Evolutionary conservation across 2,888 invertebrate species (phyloP), one percentile per base, ranked within the genome.

Genomic region (Alentia gelatinosa): DNA sequence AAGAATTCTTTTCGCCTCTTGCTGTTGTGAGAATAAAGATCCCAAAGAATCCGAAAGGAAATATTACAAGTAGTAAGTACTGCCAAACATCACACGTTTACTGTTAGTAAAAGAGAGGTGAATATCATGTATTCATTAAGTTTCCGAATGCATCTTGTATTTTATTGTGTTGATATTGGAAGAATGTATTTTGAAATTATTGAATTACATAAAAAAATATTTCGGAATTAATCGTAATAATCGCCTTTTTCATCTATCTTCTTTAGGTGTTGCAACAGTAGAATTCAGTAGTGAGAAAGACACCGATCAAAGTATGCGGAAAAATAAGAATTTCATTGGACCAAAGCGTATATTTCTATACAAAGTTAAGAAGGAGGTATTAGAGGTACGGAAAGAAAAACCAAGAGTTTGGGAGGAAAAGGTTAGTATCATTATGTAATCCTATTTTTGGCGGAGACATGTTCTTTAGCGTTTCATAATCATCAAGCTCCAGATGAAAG

Each of bases 251-350:
- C 47, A 4, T 86, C 30, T 47, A 0, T 50, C 26, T 15, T 26
- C 63, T 42, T 47, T 91, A 95, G 95, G 98, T 7, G 98, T 98
- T 94, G 98, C 98, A 68, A 99, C 98, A 96, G 98, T 98, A n/a
- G 98, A 98, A 0, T 99, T 99, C 94, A 97, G 97, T 95, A 97
- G 97, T 3, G 98, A 98, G 94, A 97, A 97, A 92, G 98, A 98
- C 93, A 97, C 98, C 94, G 97, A 97, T 42, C 97, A 98, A 94
- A 98, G 98, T 0, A 96, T 99, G 93, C 96, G 97, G 88, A 98
- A 98, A 96, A 97, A 98, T 95, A 98, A 98, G 96, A 98, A 98
- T 95, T 98, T 98, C 95, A 97, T 98, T 94, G 97, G 98, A 75
- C 93, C 94, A 7, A 95, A 95, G 90, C 94, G 94, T 86, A 93